Conservation (phyloP, 2,888 invertebrate species). For the Tachystola acroxantha region DNA sequence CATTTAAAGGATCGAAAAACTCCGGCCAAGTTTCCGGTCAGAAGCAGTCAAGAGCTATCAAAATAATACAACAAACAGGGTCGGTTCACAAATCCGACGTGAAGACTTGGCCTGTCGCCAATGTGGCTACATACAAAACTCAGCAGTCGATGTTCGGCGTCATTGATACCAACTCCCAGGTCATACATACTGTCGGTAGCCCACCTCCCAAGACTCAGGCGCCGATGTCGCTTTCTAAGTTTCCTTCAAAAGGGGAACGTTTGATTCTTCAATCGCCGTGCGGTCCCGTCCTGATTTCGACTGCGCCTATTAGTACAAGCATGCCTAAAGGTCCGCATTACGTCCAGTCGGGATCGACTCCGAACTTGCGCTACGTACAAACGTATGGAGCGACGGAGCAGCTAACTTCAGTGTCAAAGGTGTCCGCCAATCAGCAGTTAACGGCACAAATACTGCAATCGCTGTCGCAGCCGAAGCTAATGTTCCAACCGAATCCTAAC, state of each 20-base stretch:
- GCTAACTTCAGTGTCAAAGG: slow-evolving; percentile 61
- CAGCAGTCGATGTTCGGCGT: slow-evolving; percentile 51
- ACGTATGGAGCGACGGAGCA: slow-evolving; percentile 58
- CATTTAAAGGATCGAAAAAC: slow-evolving; percentile 59
- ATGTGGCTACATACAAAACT: slow-evolving; percentile 53
- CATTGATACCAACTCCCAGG: slow-evolving; percentile 58
- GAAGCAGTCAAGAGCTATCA: slow-evolving; percentile 71
- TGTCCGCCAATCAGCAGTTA: slow-evolving; percentile 79
- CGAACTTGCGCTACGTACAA: slow-evolving; percentile 64
- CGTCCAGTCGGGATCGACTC: slow-evolving; percentile 65
- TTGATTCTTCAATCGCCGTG: slow-evolving; percentile 66
- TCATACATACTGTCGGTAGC: slow-evolving; percentile 69
- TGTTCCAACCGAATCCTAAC: slow-evolving; percentile 46
- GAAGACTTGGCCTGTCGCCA: slow-evolving; percentile 62
- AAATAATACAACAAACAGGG: slow-evolving; percentile 75
- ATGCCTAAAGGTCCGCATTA: slow-evolving; percentile 70
- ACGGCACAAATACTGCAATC: slow-evolving; percentile 81
- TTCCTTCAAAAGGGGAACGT: slow-evolving; percentile 57
- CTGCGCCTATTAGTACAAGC: slow-evolving; percentile 55
- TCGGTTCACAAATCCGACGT: slow-evolving; percentile 56
- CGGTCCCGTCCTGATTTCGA: slow-evolving; percentile 64
- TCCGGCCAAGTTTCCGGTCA: slow-evolving; percentile 42
- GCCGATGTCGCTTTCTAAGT: slow-evolving; percentile 46
- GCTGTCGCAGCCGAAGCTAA: slow-evolving; percentile 63
- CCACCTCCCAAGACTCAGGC: slow-evolving; percentile 55